Conservation (phyloP, 1,140 invertebrate genomes). For the Nephila pilipes region DNA sequence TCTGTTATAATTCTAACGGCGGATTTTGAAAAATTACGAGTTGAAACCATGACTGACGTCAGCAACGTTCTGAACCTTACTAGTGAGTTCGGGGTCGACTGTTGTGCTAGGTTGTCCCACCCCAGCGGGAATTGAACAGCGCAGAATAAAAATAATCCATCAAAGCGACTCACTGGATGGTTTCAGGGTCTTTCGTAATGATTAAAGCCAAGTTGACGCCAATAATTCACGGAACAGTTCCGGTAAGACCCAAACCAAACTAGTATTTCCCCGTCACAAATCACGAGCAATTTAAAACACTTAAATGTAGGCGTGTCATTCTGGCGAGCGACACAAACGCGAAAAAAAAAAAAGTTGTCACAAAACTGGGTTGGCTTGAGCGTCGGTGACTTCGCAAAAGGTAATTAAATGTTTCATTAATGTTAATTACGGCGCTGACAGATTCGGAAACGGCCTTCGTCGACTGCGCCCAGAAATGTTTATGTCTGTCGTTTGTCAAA, state of each 20-base stretch:
- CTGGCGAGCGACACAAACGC: background rate
- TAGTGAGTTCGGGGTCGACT: too few relatives aligned
- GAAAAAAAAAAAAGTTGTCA: background rate
- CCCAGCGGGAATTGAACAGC: too few relatives aligned
- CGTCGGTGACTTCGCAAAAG: background rate
- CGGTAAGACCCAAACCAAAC: background rate
- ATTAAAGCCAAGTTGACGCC: too few relatives aligned
- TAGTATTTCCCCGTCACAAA: background rate
- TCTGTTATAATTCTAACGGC: too few relatives aligned
- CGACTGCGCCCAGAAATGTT: background rate
- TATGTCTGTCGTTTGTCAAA: background rate
- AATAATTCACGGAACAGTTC: too few relatives aligned
- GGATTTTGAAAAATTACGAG: too few relatives aligned
- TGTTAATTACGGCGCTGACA: slow-evolving; percentile 20
- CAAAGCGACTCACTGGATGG: too few relatives aligned
- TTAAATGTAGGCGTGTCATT: background rate
- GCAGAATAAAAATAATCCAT: too few relatives aligned
- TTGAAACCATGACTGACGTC: too few relatives aligned
- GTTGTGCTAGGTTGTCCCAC: too few relatives aligned
- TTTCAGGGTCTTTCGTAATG: too few relatives aligned
- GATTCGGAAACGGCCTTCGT: slow-evolving; percentile 2
- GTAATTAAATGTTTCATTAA: slow-evolving; percentile 25
- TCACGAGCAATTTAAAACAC: background rate
- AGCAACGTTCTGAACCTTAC: too few relatives aligned
- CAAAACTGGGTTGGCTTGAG: background rate